These are phyloP conservation scores for Cryptophagus acutangulus DNA, from an alignment of 2,888 invertebrate genomes.

Conservation along the genomic window DNA sequence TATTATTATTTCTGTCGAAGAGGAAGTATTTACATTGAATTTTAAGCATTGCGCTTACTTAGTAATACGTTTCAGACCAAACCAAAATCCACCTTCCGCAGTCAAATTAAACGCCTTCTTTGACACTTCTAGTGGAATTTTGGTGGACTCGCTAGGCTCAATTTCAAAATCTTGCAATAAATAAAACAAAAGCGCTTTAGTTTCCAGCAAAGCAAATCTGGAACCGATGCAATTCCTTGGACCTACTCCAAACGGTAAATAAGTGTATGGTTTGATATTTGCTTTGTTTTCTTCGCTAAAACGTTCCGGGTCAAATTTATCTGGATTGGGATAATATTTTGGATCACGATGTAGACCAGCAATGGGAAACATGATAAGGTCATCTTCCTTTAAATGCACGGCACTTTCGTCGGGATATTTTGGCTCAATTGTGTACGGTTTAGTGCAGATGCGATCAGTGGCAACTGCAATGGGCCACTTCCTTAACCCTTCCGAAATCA, in stretches of 20 bases:
- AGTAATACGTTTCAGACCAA: conserved; percentile 31
- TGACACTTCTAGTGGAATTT: conserved; percentile 28
- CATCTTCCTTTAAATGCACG: conserved; percentile 46
- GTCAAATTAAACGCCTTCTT: conserved; percentile 25
- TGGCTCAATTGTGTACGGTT: conserved; percentile 52
- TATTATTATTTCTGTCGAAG: no score
- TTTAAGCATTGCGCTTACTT: no score
- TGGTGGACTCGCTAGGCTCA: conserved; percentile 27
- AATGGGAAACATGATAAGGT: conserved; percentile 49
- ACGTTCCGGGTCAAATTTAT: conserved; percentile 52
- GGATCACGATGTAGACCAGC: conserved; percentile 55
- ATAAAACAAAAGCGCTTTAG: conserved; percentile 26
- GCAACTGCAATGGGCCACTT: conserved; percentile 54
- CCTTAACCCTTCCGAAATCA: conserved; percentile 53
- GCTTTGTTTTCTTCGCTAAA: conserved; percentile 54
- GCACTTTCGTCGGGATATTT: conserved; percentile 41
- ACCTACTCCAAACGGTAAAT: conserved; percentile 52
- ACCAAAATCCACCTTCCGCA: conserved; percentile 30
- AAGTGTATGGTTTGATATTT: conserved; percentile 50
- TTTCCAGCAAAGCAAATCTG: conserved; percentile 33
- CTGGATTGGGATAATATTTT: conserved; percentile 53
- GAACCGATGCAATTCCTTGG: conserved; percentile 45
- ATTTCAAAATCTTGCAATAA: conserved; percentile 29
- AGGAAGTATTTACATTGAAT: no score
- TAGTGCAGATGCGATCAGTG: conserved; percentile 53